Evolutionary conservation across 2,888 invertebrate genomes (phyloP).

Genomic region (Lydus trimaculatus): DNA sequence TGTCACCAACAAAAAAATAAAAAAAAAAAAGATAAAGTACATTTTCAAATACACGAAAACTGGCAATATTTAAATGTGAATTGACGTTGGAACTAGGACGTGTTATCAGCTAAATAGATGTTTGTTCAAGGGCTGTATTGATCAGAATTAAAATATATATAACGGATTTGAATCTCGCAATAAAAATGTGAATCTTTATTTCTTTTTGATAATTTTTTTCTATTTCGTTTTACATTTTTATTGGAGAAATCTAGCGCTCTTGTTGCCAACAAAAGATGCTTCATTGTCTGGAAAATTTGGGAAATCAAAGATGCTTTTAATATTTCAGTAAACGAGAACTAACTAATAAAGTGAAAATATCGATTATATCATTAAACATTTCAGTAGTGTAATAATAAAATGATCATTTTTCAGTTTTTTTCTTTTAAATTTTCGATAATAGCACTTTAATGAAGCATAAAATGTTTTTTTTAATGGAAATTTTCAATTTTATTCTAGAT

Average conservation of each 20-base stretch:
- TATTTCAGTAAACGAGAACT: neutral
- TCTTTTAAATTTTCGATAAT: neutral
- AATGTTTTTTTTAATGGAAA: neutral
- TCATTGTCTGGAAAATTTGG: neutral
- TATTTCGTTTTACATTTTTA: neutral
- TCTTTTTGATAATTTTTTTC: neutral
- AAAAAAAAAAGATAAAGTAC: neutral
- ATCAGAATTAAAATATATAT: neutral
- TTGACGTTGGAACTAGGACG: neutral
- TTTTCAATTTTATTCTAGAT: neutral
- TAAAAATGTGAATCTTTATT: neutral
- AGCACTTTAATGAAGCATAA: neutral
- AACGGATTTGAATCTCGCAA: neutral
- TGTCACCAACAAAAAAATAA: neutral
- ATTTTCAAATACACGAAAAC: neutral
- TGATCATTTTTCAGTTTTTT: neutral
- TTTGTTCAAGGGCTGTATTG: neutral
- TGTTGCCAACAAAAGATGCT: neutral
- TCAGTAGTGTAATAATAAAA: neutral
- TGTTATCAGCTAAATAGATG: neutral
- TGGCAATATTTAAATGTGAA: neutral
- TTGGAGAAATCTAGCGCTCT: neutral
- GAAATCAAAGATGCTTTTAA: neutral
- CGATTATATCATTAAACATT: constrained; percentile 11
- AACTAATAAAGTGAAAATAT: constrained; percentile 9